Conservation (phyloP, 2,888 invertebrate genomes). For the Torymus texanus region DNA sequence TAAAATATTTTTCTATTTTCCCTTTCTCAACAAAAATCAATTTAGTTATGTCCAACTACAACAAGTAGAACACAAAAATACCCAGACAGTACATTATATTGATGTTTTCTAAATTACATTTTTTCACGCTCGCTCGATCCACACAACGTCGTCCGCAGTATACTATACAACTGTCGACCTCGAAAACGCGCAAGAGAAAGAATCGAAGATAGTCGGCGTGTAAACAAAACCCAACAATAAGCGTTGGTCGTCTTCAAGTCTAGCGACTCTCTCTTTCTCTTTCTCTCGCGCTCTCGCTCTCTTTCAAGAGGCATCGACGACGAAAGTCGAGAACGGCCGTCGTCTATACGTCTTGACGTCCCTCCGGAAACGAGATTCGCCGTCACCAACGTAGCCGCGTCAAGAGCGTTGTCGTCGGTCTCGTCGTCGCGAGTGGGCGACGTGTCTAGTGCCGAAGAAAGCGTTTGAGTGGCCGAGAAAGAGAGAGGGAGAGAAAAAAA, state of each 20-base stretch:
- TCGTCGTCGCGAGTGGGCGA: neutral
- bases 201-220: too few species aligned
- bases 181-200: neutral
- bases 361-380: neutral
- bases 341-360: neutral
- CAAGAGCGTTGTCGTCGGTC: constrained; percentile 6
- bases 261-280: too few species aligned
- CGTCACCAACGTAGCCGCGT: neutral
- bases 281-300: neutral
- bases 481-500: neutral
- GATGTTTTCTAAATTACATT: too few species aligned
- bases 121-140: neutral
- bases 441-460: too few species aligned
- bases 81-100: neutral
- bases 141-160: neutral
- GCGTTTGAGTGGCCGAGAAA: neutral
- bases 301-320: constrained; percentile 19
- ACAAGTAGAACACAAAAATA: neutral
- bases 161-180: too few species aligned
- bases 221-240: constrained; percentile 31
- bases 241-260: neutral
- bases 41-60: too few species aligned
- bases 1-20: too few species aligned
- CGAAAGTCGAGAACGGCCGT: constrained; percentile 5
- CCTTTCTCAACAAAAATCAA: too few species aligned